phyloP scores from a whole-genome alignment of 2,888 invertebrate genomes.

The Drosophila meridiana region DNA sequence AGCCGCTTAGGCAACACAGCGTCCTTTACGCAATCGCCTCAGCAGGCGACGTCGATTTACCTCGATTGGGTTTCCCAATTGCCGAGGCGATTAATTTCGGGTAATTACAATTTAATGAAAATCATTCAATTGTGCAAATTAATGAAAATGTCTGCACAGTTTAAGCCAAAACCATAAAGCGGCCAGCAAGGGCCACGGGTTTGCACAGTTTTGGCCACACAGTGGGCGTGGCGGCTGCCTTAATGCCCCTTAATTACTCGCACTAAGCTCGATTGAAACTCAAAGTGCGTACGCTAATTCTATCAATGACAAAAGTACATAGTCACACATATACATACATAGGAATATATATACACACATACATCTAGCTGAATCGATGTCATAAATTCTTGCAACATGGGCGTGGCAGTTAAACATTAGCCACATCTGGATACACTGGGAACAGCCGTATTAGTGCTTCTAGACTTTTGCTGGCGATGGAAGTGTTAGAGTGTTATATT shows the following conservation, averaged over 20 bases:
- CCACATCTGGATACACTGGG: background rate
- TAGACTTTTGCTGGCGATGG: background rate
- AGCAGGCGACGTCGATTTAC: slow-evolving; percentile 4
- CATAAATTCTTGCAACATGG: background rate
- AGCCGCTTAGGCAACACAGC: slow-evolving; percentile 40
- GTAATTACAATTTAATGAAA: slow-evolving; percentile 75
- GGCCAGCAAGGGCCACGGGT: slow-evolving; percentile 24
- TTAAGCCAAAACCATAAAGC: slow-evolving; percentile 48
- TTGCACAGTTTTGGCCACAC: background rate
- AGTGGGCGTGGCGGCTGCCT: slow-evolving; percentile 23
- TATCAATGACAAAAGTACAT: slow-evolving; percentile 3
- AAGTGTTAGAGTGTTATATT: background rate
- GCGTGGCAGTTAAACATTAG: background rate
- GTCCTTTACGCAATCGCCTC: slow-evolving; percentile 13
- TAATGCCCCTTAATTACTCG: slow-evolving; percentile 42
- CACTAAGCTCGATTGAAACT: slow-evolving; percentile 47
- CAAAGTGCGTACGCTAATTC: slow-evolving; percentile 27
- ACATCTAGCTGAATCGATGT: background rate
- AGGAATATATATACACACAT: background rate
- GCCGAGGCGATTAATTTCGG: slow-evolving; percentile 69
- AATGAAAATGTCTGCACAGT: slow-evolving; percentile 65
- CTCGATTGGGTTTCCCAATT: slow-evolving; percentile 40
- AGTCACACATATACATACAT: background rate
- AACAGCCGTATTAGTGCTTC: too few species aligned
- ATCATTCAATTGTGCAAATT: slow-evolving; percentile 75